Percentiles rank a stretch among this genome's conserved stretches.
Evolutionary conservation across 2,113 vertebrate species (phyloP).

Genomic region (Eudorcas thomsonii): DNA sequence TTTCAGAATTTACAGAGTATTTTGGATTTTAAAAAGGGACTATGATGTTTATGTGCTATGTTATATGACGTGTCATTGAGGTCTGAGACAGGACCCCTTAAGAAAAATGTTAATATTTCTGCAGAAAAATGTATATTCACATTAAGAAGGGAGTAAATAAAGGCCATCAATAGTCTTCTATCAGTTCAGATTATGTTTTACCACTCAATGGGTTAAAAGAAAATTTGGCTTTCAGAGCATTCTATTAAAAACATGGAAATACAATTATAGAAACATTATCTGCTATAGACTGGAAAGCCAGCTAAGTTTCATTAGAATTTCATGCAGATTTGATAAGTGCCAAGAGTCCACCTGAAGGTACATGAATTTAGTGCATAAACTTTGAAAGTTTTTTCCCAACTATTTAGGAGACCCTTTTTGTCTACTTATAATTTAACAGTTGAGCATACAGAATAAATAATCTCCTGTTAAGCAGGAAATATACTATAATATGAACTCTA

Average conservation of each 20-base stretch:
- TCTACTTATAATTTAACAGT: not conserved
- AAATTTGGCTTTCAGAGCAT: not conserved
- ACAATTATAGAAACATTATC: not conserved
- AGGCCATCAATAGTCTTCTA: not conserved
- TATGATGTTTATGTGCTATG: not conserved
- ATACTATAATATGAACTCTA: not conserved
- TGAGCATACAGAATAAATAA: constrained; percentile 21
- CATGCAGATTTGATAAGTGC: not conserved
- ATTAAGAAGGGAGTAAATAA: not conserved
- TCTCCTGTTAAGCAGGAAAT: not conserved
- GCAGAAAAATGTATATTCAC: not conserved
- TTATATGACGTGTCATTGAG: not conserved
- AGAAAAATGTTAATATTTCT: constrained; percentile 4
- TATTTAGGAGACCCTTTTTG: not conserved
- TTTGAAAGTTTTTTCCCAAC: not conserved
- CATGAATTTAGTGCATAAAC: not conserved
- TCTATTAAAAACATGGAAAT: constrained; percentile 5
- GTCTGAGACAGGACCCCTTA: not conserved
- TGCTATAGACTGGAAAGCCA: not conserved
- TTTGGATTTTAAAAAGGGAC: not conserved
- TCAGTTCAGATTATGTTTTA: not conserved
- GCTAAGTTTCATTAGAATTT: constrained; percentile 13
- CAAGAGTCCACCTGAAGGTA: not conserved
- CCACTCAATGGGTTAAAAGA: not conserved
- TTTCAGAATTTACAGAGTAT: constrained; percentile 20